These are phyloP conservation scores for Bufotes viridis DNA, from an alignment of 2,797 vertebrate genomes.

Conservation along the genomic window DNA sequence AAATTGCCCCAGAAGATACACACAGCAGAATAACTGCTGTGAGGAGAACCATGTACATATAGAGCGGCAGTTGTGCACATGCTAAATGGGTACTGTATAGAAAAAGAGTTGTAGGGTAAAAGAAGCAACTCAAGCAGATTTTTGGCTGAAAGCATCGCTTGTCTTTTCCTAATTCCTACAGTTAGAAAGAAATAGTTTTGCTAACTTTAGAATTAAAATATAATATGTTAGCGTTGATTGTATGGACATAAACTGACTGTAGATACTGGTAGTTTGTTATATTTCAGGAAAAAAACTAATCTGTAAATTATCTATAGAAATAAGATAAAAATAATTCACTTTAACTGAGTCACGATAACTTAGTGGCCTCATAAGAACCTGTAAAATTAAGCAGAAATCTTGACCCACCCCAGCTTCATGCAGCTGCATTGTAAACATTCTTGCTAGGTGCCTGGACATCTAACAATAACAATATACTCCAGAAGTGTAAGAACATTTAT, in stretches of 20 bases:
- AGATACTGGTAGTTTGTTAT: not conserved
- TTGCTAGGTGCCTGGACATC: slow-evolving; percentile 16
- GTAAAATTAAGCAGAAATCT: not conserved
- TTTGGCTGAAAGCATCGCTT: too few relatives aligned
- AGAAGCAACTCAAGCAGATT: too few relatives aligned
- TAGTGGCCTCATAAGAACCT: not conserved
- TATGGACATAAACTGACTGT: not conserved
- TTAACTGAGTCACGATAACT: not conserved
- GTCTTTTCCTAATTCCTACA: too few relatives aligned
- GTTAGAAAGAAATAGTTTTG: not conserved
- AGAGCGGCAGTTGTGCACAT: too few relatives aligned
- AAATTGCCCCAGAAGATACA: too few relatives aligned
- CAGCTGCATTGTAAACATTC: not conserved
- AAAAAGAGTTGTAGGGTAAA: too few relatives aligned
- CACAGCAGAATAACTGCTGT: too few relatives aligned
- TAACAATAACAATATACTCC: slow-evolving; percentile 28
- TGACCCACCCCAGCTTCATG: not conserved
- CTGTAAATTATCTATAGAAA: not conserved
- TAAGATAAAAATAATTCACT: not conserved
- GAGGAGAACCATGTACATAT: too few relatives aligned
- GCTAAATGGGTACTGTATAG: too few relatives aligned
- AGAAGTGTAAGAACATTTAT: slow-evolving; percentile 19
- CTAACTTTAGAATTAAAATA: not conserved
- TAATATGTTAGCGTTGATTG: not conserved
- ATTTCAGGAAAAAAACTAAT: not conserved